Percentiles rank a stretch among this genome's conserved stretches.
Evolutionary conservation across 2,797 vertebrate species (phyloP).

Genomic region (Urosaurus nigricauda): DNA sequence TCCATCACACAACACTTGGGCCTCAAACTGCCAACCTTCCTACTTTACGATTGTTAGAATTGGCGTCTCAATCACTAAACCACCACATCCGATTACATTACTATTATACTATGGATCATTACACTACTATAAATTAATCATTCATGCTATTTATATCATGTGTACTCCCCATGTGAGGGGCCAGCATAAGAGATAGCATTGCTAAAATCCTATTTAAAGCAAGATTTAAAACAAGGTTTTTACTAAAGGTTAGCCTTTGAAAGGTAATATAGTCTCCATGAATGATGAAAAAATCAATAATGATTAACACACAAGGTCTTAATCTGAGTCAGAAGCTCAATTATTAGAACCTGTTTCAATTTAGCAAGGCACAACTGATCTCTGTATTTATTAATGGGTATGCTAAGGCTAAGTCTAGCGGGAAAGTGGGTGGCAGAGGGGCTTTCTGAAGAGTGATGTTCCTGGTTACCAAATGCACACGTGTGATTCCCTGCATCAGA

Average conservation of each 20-base stretch:
- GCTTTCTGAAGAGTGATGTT: too few relatives aligned
- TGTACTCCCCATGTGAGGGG: neutral
- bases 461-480: too few relatives aligned
- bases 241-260: neutral
- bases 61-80: too few relatives aligned
- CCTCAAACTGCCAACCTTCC: too few relatives aligned
- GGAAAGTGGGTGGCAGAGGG: too few relatives aligned
- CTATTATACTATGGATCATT: neutral
- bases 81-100: too few relatives aligned
- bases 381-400: too few relatives aligned
- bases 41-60: too few relatives aligned
- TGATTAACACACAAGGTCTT: constrained; percentile 33
- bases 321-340: constrained; percentile 23
- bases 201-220: constrained; percentile 3
- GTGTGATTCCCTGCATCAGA: too few relatives aligned
- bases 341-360: constrained; percentile 32
- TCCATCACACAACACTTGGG: too few relatives aligned
- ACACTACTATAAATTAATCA: neutral
- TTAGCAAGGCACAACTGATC: constrained; percentile 45
- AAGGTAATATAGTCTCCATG: neutral
- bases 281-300: constrained; percentile 19
- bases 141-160: neutral
- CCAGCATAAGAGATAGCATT: neutral
- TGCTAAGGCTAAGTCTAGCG: too few relatives aligned
- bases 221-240: neutral